phyloP scores from a whole-genome alignment of 2,888 invertebrate species.

The Drosophila paranaensis region DNA sequence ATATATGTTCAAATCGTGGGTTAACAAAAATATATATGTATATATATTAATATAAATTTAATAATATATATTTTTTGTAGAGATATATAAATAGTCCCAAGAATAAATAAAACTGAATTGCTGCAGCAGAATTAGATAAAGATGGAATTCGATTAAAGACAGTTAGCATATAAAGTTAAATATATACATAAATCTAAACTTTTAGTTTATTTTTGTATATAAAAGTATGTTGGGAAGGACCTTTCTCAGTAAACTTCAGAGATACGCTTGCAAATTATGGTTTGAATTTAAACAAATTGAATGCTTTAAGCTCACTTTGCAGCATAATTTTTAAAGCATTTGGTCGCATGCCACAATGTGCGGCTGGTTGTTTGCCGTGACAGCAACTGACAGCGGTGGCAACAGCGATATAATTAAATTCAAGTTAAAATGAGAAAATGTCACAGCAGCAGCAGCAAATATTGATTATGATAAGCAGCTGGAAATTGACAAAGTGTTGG shows the following conservation, averaged over 20 bases:
- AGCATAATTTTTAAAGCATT: slow-evolving; percentile 3
- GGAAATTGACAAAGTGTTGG: slow-evolving; percentile 19
- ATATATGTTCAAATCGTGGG: background rate
- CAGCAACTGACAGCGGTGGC: slow-evolving; percentile 8
- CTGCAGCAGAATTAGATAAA: no score
- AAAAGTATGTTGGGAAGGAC: no score
- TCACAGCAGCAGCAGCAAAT: slow-evolving; percentile 8
- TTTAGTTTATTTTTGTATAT: no score
- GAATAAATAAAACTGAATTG: no score
- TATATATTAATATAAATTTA: no score
- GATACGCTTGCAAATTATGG: background rate
- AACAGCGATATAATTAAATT: slow-evolving; percentile 24
- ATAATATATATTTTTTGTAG: no score
- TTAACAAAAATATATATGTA: background rate
- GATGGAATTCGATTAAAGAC: no score
- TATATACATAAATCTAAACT: no score
- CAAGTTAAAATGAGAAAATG: slow-evolving; percentile 9
- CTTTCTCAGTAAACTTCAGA: no score
- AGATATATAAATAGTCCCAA: no score
- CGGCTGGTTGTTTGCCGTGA: slow-evolving; percentile 1
- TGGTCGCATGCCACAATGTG: slow-evolving; percentile 8
- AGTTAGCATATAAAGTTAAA: no score
- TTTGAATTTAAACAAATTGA: background rate
- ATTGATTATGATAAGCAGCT: slow-evolving; percentile 13
- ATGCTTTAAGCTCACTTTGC: background rate